A percentile compares a stretch with the other conserved stretches of the same genome.
Conservation (phyloP, 2,113 vertebrate species). For the Oxyura jamaicensis region DNA sequence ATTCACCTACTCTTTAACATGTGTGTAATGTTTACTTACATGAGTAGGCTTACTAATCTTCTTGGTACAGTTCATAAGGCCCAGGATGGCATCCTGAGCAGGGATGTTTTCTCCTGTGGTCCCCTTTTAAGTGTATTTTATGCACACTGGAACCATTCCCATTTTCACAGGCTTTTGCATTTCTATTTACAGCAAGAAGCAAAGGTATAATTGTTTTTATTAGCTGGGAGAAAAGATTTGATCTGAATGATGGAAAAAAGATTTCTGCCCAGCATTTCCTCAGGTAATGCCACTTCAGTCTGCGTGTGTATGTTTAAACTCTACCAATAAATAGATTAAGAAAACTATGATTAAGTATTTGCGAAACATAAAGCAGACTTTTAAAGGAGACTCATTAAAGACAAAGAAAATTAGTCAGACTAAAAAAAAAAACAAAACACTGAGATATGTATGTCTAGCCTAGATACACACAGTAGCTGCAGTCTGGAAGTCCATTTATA, state of each 20-base stretch:
- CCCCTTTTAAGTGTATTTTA: neutral
- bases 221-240: neutral
- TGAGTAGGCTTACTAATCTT: neutral
- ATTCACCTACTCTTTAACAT: slow-evolving; percentile 15
- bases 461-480: slow-evolving; percentile 68
- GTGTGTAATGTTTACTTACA: neutral
- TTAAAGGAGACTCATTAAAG: slow-evolving; percentile 58
- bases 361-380: slow-evolving; percentile 65
- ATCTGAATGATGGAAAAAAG: neutral
- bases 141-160: neutral
- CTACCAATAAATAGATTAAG: slow-evolving; percentile 42
- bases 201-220: neutral
- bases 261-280: neutral
- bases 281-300: neutral
- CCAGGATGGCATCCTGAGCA: neutral
- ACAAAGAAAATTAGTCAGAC: slow-evolving; percentile 75
- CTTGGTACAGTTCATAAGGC: neutral
- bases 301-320: slow-evolving; percentile 12
- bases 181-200: neutral
- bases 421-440: slow-evolving; percentile 65
- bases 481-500: slow-evolving; percentile 69
- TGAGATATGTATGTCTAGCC: slow-evolving; percentile 63
- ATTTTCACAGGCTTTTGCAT: neutral
- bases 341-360: slow-evolving; percentile 66
- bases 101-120: neutral